Base-by-base conservation (phyloP, 2,113 vertebrate species). In the Donacobius atricapilla region DNA sequence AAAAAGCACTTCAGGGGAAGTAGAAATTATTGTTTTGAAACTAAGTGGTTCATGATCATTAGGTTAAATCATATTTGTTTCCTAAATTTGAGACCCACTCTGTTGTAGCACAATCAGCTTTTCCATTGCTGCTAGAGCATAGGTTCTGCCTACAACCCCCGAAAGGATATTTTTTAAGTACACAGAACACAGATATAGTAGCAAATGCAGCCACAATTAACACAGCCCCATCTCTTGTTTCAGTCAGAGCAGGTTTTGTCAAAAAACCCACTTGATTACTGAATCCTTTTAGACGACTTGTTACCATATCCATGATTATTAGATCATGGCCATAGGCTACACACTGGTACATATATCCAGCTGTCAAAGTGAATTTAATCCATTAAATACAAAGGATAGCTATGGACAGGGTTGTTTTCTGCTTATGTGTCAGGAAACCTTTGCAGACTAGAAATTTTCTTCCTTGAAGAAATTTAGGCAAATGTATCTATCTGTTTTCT, bases 351-450 rank as follows among this genome's bases (percentile, higher is more conserved):
- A 95, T 87, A 93, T 87, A 96, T 92, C 70, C 94, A 96, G 83
- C 93, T 97, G 95, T 97, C 97, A 98, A 93, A 97, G 89, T 86
- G 50, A 91, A 97, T 97, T 97, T 89, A 83, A 95, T 96, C 90
- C 92, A 91, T 85, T 97, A 91, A 95, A 90, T 40, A 97, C 83
- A 90, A 71, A 92, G 83, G 72, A 97, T 51, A 94, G 94, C 68
- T 91, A 87, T 4, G 86, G 91, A 96, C 84, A 91, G 51, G 75
- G 53, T 8, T 95, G 77, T 77, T 95, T 97, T 95, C 87, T 91
- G 80, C 83, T 97, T 96, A 71, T 58, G 42, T 35, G 72, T 51
- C 58, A 80, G 37, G 37, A 96, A 96, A 88, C 15, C 15, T 64
- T 91, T 95, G 81, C 45, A 85, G 81, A 68, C 53, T 47, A 35